Evolutionary conservation across 2,888 invertebrate genomes (phyloP).

Genomic region (Standfussiana lucernea): DNA sequence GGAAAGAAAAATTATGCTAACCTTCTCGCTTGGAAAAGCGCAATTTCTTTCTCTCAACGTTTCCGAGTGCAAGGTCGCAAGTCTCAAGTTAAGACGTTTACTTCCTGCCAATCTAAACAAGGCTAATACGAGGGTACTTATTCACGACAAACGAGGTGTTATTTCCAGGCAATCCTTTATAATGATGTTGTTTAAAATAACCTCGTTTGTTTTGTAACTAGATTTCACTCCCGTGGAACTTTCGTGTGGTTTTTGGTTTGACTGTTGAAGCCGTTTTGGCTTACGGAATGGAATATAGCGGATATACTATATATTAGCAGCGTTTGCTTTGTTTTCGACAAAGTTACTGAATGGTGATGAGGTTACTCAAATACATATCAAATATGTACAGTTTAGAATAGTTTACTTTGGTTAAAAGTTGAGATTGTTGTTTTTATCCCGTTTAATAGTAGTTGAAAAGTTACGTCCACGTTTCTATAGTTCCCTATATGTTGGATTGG

Average conservation of each 20-base stretch:
- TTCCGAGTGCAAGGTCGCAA: slow-evolving; percentile 22
- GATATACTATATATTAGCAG: slow-evolving; percentile 21
- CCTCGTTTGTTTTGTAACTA: slow-evolving; percentile 35
- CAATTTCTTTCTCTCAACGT: slow-evolving; percentile 12
- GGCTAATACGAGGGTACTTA: slow-evolving; percentile 33
- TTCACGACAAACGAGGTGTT: slow-evolving; percentile 39
- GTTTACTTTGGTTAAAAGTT: slow-evolving; percentile 4
- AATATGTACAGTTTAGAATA: slow-evolving; percentile 12
- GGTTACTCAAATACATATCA: slow-evolving; percentile 22
- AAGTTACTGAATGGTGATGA: slow-evolving; percentile 12
- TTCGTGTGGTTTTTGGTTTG: slow-evolving; percentile 41
- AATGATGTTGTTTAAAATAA: slow-evolving; percentile 43
- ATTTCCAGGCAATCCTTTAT: slow-evolving; percentile 40
- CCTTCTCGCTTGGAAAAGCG: neutral
- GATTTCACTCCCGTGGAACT: slow-evolving; percentile 29
- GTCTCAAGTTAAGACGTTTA: slow-evolving; percentile 25
- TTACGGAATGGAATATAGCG: slow-evolving; percentile 32
- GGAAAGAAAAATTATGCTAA: neutral
- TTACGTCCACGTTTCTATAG: neutral
- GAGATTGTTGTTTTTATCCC: neutral
- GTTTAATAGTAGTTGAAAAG: neutral
- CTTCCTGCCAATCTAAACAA: slow-evolving; percentile 48
- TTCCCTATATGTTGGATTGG: neutral
- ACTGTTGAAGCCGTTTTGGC: slow-evolving; percentile 25
- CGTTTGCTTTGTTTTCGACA: slow-evolving; percentile 25